Conservation (phyloP, 2,113 vertebrate species). For the Trochalopteron elliotii region DNA sequence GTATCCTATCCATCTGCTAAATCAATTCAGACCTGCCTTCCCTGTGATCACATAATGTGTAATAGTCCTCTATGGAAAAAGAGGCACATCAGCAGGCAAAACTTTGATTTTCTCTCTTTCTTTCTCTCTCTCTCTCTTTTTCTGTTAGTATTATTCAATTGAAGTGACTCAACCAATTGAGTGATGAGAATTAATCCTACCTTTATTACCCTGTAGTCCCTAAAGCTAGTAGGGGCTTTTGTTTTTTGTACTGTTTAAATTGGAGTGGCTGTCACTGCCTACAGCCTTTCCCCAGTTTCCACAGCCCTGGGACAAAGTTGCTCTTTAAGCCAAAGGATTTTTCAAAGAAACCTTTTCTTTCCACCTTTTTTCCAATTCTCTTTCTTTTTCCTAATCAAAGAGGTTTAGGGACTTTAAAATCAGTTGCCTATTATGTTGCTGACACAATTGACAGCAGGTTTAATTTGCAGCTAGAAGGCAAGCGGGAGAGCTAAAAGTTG, state of each 20-base stretch:
- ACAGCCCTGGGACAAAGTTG: neutral
- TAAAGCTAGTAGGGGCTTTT: slow-evolving; percentile 28
- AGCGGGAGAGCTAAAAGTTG: slow-evolving; percentile 47
- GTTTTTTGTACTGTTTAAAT: slow-evolving; percentile 31
- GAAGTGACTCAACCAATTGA: slow-evolving; percentile 61
- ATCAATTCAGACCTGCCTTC: neutral
- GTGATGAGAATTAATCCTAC: slow-evolving; percentile 25
- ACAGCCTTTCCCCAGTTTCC: neutral
- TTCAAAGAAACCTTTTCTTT: slow-evolving; percentile 48
- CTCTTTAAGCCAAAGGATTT: slow-evolving; percentile 22
- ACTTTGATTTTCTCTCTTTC: neutral
- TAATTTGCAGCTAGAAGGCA: slow-evolving; percentile 69
- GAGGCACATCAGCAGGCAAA: neutral
- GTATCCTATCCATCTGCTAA: neutral
- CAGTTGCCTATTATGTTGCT: slow-evolving; percentile 65
- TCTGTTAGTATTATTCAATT: slow-evolving; percentile 26
- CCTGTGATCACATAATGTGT: neutral
- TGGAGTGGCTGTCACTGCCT: slow-evolving; percentile 50
- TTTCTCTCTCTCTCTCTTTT: neutral
- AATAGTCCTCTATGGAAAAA: neutral
- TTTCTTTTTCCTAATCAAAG: slow-evolving; percentile 51
- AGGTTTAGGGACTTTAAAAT: slow-evolving; percentile 54
- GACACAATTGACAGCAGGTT: slow-evolving; percentile 69
- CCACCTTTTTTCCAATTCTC: neutral
- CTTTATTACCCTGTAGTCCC: slow-evolving; percentile 18